A percentile compares a stretch with the other conserved stretches of the same genome.
phyloP scores from a whole-genome alignment of 2,797 vertebrate genomes.

The Arrhamphus sclerolepis region DNA sequence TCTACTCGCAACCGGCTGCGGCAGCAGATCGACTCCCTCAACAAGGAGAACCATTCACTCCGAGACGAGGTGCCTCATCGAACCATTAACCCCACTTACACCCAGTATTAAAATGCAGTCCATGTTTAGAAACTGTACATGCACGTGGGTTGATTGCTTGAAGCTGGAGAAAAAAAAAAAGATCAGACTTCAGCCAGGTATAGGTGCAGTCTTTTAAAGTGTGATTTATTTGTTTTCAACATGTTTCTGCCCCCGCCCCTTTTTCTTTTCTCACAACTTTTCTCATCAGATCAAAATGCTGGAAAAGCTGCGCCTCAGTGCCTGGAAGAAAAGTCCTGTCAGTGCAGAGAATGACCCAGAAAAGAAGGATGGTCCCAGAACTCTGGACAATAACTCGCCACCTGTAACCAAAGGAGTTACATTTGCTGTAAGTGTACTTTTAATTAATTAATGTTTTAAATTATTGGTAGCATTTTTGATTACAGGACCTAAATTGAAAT shows the following conservation, averaged over 20 bases:
- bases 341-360: conserved; percentile 57
- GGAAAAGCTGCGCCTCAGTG: conserved; percentile 88
- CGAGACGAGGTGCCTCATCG: conserved; percentile 79
- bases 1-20: conserved; percentile 85
- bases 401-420: conserved; percentile 66
- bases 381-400: conserved; percentile 35
- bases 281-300: conserved; percentile 78
- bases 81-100: not conserved
- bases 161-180: too few species aligned
- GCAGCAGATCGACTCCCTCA: conserved; percentile 88
- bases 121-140: not conserved
- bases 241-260: too few species aligned
- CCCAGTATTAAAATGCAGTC: not conserved
- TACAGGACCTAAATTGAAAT: too few species aligned
- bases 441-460: not conserved
- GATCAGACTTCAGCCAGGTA: too few species aligned
- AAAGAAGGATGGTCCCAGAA: conserved; percentile 29
- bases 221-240: too few species aligned
- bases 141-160: too few species aligned
- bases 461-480: not conserved
- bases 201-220: too few species aligned
- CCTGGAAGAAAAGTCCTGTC: conserved; percentile 81
- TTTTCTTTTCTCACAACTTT: not conserved
- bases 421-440: conserved; percentile 75
- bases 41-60: conserved; percentile 86